phyloP scores from a whole-genome alignment of 2,797 vertebrate species.

The Xiphorhynchus erythropygius region DNA sequence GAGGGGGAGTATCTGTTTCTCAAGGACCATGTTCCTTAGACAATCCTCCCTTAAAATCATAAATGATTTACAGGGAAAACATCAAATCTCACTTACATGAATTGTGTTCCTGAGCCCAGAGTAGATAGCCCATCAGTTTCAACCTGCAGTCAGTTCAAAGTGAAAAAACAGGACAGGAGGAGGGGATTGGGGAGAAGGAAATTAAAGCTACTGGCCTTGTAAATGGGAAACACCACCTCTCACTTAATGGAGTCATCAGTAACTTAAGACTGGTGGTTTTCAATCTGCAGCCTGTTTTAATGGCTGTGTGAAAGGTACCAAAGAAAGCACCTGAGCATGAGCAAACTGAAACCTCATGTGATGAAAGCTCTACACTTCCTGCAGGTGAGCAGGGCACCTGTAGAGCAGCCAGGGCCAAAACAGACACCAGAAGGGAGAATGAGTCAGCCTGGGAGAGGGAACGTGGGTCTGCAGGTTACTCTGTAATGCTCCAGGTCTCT shows the following conservation, averaged over 20 bases:
- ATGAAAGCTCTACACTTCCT: not conserved
- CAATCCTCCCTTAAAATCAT: not conserved
- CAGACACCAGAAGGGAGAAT: rapidly evolving
- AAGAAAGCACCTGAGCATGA: not conserved
- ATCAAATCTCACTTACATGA: not conserved
- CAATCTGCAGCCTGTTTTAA: not conserved
- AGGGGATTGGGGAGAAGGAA: rapidly evolving
- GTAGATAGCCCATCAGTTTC: not conserved
- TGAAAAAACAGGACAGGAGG: not conserved
- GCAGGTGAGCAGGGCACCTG: not conserved
- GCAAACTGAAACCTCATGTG: not conserved
- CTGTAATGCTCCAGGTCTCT: rapidly evolving
- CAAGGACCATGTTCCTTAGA: not conserved
- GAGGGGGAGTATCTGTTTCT: not conserved
- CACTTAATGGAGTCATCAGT: not conserved
- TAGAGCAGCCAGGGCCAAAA: not conserved
- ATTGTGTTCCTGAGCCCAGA: not conserved
- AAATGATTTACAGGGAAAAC: not conserved
- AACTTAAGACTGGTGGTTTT: not conserved
- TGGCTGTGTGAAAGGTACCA: not conserved
- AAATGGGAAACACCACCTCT: not conserved
- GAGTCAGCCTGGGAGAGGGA: not conserved
- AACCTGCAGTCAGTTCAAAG: not conserved
- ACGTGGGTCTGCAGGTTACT: rapidly evolving
- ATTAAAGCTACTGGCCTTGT: not conserved